A percentile compares a stretch with the other conserved stretches of the same genome.
Evolutionary conservation across 2,888 invertebrate species (phyloP).

Genomic region (Leptura quadrifasciata): DNA sequence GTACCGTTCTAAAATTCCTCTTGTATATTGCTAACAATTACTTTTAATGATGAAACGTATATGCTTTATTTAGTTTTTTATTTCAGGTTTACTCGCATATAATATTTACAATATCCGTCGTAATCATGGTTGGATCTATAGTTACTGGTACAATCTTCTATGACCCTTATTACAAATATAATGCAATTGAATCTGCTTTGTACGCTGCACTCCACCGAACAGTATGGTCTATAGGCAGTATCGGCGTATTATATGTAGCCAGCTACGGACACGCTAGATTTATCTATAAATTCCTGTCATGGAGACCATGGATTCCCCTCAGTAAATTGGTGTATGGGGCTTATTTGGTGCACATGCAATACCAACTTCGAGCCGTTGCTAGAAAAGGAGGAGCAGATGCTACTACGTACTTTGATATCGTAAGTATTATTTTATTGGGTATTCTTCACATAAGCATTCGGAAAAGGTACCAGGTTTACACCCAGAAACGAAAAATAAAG

Average conservation of each 20-base stretch:
- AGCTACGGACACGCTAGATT: constrained; percentile 73
- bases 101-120: constrained; percentile 69
- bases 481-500: too few species aligned
- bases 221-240: constrained; percentile 76
- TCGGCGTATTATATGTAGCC: constrained; percentile 75
- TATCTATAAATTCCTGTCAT: constrained; percentile 74
- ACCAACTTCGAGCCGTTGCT: constrained; percentile 75
- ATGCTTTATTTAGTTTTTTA: constrained; percentile 59
- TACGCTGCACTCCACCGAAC: constrained; percentile 78
- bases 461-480: too few species aligned
- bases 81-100: constrained; percentile 58
- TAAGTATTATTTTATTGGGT: constrained; percentile 61
- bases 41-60: neutral
- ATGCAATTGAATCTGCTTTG: constrained; percentile 75
- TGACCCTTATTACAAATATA: constrained; percentile 74
- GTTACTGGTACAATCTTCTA: constrained; percentile 75
- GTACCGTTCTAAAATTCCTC: too few species aligned
- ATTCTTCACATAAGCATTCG: constrained; percentile 5
- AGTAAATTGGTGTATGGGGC: constrained; percentile 78
- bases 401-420: constrained; percentile 69
- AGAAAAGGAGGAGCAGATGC: constrained; percentile 74
- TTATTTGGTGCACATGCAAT: constrained; percentile 76
- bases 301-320: constrained; percentile 78
- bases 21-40: too few species aligned
- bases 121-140: constrained; percentile 74